Evolutionary conservation across 1,140 invertebrate genomes (phyloP).

Genomic region (Xylocopa sonorina): DNA sequence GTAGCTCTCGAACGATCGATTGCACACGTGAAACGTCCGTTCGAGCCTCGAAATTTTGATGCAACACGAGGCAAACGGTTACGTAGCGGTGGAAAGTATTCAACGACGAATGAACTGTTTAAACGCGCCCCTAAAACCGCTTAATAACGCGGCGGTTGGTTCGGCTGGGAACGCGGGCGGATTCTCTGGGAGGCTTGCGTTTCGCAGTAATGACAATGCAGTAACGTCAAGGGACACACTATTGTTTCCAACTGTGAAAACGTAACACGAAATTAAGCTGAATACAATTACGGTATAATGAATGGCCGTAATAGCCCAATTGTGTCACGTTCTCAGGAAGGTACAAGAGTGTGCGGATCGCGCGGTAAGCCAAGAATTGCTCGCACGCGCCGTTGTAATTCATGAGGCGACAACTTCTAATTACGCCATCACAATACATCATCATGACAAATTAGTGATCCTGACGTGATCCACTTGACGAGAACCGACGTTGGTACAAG

Average conservation of each 20-base stretch:
- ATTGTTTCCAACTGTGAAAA: conserved; percentile 64
- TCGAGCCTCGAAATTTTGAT: background rate
- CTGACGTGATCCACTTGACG: conserved; percentile 53
- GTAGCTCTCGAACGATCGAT: too few species aligned
- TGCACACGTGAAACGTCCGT: background rate
- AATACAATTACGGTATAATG: conserved; percentile 67
- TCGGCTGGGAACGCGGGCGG: conserved; percentile 19
- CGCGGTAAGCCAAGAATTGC: conserved; percentile 69
- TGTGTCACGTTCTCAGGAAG: conserved; percentile 65
- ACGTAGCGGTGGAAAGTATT: background rate
- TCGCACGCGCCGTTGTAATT: conserved; percentile 60
- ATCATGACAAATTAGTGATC: conserved; percentile 68
- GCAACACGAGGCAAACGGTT: background rate
- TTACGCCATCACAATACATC: conserved; percentile 66
- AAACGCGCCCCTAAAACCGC: background rate
- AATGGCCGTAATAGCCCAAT: conserved; percentile 69
- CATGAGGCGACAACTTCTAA: conserved; percentile 68
- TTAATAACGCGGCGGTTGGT: conserved; percentile 23
- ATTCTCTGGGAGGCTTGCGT: background rate
- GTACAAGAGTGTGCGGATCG: conserved; percentile 62
- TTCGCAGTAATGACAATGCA: conserved; percentile 64
- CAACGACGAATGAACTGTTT: conserved; percentile 14
- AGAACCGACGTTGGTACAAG: conserved; percentile 2
- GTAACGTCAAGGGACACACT: conserved; percentile 52
- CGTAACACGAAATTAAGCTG: conserved; percentile 67